Percentiles rank a stretch among this genome's conserved stretches.
Evolutionary conservation across 2,797 vertebrate genomes (phyloP).

Genomic region (Rhadinocentrus ornatus): DNA sequence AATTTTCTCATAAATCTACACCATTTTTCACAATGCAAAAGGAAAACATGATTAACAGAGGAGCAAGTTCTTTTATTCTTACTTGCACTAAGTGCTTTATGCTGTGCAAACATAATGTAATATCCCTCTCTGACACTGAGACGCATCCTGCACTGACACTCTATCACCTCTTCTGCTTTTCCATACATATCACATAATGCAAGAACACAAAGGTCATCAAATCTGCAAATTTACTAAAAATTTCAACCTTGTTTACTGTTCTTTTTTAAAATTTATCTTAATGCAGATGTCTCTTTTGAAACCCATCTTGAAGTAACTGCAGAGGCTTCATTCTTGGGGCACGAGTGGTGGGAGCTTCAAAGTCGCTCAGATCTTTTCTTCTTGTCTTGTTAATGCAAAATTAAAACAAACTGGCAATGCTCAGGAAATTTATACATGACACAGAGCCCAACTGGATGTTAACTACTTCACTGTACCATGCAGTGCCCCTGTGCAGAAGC

Average conservation of each 20-base stretch:
- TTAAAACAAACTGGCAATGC: not conserved
- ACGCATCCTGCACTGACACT: not conserved
- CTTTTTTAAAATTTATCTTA: not conserved
- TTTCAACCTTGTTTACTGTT: not conserved
- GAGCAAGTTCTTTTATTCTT: not conserved
- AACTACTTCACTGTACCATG: not conserved
- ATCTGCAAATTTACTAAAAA: not conserved
- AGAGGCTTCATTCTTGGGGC: not conserved
- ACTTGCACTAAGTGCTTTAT: not conserved
- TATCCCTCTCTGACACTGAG: not conserved
- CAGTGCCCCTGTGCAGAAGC: not conserved
- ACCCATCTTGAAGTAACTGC: not conserved
- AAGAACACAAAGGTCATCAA: not conserved
- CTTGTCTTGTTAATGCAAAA: constrained; percentile 7
- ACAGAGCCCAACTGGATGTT: not conserved
- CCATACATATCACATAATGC: not conserved
- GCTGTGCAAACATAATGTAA: constrained; percentile 2
- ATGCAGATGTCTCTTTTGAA: not conserved
- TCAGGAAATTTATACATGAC: not conserved
- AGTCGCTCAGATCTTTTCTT: constrained; percentile 1
- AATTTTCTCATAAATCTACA: not conserved
- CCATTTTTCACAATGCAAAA: not conserved
- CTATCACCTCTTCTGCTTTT: not conserved
- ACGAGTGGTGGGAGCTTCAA: not conserved
- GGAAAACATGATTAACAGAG: not conserved